Base-by-base conservation (phyloP, 2,113 vertebrate genomes). In the Pelecanus crispus region DNA sequence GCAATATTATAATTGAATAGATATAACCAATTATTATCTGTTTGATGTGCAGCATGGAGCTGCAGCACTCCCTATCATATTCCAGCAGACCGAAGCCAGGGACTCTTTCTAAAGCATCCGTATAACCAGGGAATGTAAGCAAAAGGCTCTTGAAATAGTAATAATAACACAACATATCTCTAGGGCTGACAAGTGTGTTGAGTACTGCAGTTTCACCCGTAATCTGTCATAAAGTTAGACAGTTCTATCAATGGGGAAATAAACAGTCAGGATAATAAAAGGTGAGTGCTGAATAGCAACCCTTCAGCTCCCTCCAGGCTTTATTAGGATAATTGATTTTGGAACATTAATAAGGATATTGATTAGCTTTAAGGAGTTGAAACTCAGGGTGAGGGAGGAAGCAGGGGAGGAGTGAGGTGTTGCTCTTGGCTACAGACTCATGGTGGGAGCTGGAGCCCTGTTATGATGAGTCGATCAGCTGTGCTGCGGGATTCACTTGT, bases 271-370 rank as follows among this genome's bases (percentile, higher is more conserved):
- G 86, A 90, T 96, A 97, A 97, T 95, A 95, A 96, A 97, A 96
- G 94, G 90, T 95, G 90, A 96, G 90, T 75, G 90, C 86, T 91
- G 92, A 96, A 97, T 85, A 96, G 93, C 87, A 90, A 44, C 72
- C 88, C 94, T 93, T 97, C 84, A 71, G 90, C 78, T 97, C 94
- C 98, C 98, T 98, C 97, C 95, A 98, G 97, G 97, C 98, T 97
- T 98, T 98, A 98, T 98, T 98, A 97, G 98, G 98, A 98, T 98
- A 98, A 98, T 99, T 98, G 98, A 99, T 99, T 98, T 98, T 97
- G 97, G 98, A 97, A 97, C 98, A 98, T 98, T 98, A 99, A 99
- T 98, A 98, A 98, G 98, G 98, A n/a, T 99, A 99, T 98, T 98
- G 98, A 98, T 98, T 98, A 98, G 59, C 94, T 94, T 94, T 84